phyloP scores from a whole-genome alignment of 2,113 vertebrate genomes.

The Bujurquina vittata region DNA sequence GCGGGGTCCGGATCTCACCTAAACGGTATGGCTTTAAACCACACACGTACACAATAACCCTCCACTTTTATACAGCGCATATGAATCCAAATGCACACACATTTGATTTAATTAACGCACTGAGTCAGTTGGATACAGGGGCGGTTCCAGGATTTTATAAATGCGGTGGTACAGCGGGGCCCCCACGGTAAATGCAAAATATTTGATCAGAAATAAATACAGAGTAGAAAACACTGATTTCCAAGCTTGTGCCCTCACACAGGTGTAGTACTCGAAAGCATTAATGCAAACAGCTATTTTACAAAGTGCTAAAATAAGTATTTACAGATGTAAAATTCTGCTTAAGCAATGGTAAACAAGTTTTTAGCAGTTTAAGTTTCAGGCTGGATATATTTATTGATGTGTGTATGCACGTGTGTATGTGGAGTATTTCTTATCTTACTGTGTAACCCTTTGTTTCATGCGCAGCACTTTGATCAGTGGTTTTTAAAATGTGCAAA shows the following conservation, averaged over 20 bases:
- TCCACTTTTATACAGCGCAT: background rate
- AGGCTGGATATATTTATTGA: too few species aligned
- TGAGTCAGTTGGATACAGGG: background rate
- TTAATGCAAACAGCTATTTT: background rate
- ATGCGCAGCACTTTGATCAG: too few species aligned
- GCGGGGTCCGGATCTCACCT: conserved; percentile 84
- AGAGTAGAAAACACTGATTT: background rate
- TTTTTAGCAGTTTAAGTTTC: background rate
- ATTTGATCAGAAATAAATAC: background rate
- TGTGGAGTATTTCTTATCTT: too few species aligned
- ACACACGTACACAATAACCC: background rate
- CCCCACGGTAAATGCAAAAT: background rate
- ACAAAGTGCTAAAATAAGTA: background rate
- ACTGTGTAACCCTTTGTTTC: too few species aligned
- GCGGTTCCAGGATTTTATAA: background rate
- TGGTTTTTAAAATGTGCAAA: too few species aligned
- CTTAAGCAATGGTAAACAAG: background rate
- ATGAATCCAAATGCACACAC: too few species aligned
- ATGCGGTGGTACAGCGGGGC: background rate
- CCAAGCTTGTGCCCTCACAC: background rate
- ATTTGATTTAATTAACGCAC: background rate
- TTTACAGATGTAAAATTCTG: background rate
- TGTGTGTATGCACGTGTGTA: too few species aligned
- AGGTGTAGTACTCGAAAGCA: background rate
- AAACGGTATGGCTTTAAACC: conserved; percentile 74